phyloP scores from a whole-genome alignment of 2,113 vertebrate genomes.

The Uropsilus gracilis region DNA sequence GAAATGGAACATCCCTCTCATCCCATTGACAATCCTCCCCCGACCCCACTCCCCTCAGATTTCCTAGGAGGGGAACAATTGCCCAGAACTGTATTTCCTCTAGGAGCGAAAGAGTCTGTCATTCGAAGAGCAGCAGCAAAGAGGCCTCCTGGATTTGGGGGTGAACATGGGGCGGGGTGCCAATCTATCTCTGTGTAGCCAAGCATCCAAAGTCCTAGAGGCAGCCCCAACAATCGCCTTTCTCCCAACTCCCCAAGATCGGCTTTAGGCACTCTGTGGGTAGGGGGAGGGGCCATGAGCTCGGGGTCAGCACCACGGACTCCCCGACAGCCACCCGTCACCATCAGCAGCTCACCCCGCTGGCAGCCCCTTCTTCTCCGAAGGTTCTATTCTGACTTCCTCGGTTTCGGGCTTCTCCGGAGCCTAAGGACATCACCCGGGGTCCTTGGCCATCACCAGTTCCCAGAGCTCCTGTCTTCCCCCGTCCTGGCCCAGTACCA shows the following conservation, averaged over 20 bases:
- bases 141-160: neutral
- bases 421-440: too few relatives aligned
- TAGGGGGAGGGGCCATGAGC: rapidly evolving
- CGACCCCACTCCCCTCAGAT: neutral
- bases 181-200: rapidly evolving
- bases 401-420: neutral
- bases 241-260: too few relatives aligned
- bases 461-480: too few relatives aligned
- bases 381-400: neutral
- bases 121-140: rapidly evolving
- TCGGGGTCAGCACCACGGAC: neutral
- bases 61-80: neutral
- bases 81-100: neutral
- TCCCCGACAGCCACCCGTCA: rapidly evolving
- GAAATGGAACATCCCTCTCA: neutral
- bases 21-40: neutral
- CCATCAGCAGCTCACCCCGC: rapidly evolving
- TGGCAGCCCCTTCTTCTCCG: neutral
- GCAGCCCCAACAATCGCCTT: neutral
- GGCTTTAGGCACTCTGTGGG: rapidly evolving
- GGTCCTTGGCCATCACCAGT: neutral
- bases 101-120: neutral
- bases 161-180: neutral
- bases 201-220: neutral
- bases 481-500: rapidly evolving